These are phyloP conservation scores for Aldabrachelys gigantea DNA, from an alignment of 2,113 vertebrate genomes.

Conservation along the genomic window DNA sequence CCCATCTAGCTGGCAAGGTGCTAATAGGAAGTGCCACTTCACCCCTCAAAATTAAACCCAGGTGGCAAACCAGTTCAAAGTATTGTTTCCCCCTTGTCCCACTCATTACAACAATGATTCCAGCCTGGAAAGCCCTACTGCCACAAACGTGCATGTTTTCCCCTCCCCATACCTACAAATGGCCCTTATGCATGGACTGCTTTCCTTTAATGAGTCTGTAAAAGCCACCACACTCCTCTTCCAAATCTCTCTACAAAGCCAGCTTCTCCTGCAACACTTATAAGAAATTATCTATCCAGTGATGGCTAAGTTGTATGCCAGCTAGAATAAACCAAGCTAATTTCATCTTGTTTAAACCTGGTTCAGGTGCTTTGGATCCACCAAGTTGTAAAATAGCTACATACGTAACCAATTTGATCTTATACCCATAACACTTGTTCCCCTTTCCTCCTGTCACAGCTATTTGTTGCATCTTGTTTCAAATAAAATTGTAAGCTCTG, in stretches of 20 bases:
- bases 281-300: background rate
- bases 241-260: background rate
- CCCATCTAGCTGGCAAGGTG: background rate
- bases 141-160: background rate
- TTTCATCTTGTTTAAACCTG: constrained; percentile 31
- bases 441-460: background rate
- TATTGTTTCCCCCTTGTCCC: background rate
- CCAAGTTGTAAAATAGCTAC: constrained; percentile 41
- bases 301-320: background rate
- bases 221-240: background rate
- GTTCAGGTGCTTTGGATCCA: constrained; percentile 26
- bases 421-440: background rate
- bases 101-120: background rate
- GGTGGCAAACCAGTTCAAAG: background rate
- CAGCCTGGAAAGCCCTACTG: background rate
- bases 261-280: background rate
- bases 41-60: background rate
- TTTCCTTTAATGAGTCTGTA: background rate
- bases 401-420: background rate
- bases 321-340: background rate
- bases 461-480: constrained; percentile 26
- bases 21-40: background rate
- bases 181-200: background rate
- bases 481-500: background rate
- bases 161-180: background rate